These are phyloP conservation scores for Felis catus DNA, from an alignment of 2,113 vertebrate species.

Conservation along the genomic window DNA sequence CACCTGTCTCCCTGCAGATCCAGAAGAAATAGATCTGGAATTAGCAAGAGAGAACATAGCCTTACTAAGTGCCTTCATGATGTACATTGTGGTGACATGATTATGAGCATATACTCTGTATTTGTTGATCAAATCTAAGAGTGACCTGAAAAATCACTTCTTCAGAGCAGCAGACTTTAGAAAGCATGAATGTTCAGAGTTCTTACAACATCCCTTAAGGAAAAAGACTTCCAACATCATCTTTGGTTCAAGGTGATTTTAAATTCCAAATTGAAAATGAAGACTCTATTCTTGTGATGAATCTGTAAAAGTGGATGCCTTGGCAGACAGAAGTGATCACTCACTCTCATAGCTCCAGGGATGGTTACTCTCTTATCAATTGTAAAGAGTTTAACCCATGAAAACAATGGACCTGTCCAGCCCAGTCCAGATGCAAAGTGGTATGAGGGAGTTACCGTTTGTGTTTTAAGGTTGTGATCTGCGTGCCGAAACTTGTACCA, in stretches of 20 bases:
- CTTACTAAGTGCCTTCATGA: slow-evolving; percentile 20
- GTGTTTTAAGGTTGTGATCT: slow-evolving; percentile 90
- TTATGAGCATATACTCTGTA: neutral
- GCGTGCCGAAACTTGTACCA: slow-evolving; percentile 94
- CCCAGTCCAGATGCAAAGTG: neutral
- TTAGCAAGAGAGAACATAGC: neutral
- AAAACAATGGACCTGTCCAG: neutral
- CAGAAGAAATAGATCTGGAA: slow-evolving; percentile 96
- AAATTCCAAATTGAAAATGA: slow-evolving; percentile 46
- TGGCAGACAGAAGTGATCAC: neutral
- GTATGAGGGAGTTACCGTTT: slow-evolving; percentile 85
- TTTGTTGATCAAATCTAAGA: slow-evolving; percentile 5
- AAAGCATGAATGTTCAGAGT: neutral
- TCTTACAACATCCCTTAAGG: neutral
- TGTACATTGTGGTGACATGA: neutral
- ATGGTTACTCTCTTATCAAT: neutral
- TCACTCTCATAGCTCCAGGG: slow-evolving; percentile 4
- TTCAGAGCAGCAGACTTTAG: neutral
- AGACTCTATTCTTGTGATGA: neutral
- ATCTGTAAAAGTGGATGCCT: neutral
- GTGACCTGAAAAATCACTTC: neutral
- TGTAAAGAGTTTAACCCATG: neutral
- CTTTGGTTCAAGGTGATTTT: slow-evolving; percentile 10
- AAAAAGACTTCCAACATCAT: slow-evolving; percentile 7
- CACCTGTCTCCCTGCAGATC: slow-evolving; percentile 93